Percentiles rank a stretch among this genome's conserved stretches.
Conservation (phyloP, 2,113 vertebrate species). For the Psilopogon haemacephalus region DNA sequence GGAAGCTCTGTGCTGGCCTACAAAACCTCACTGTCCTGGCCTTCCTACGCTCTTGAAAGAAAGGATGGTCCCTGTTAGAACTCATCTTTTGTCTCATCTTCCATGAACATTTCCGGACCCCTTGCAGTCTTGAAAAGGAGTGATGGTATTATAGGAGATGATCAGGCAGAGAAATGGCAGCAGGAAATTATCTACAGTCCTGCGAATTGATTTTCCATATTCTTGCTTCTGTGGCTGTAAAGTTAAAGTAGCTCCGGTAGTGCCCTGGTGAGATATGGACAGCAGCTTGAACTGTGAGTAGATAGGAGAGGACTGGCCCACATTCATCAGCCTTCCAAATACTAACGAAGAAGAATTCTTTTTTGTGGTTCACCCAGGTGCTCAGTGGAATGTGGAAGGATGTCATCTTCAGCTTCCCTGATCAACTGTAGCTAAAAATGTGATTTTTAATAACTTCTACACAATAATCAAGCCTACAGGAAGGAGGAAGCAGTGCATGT, state of each 20-base stretch:
- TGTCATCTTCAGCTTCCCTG: background rate
- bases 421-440: rapidly evolving
- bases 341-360: background rate
- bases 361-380: background rate
- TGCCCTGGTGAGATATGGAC: background rate
- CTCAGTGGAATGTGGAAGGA: background rate
- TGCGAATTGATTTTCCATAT: background rate
- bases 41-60: background rate
- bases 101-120: background rate
- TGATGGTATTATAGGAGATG: rapidly evolving
- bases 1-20: background rate
- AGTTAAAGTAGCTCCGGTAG: background rate
- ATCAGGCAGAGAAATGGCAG: background rate
- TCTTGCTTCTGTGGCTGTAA: background rate
- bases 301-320: background rate
- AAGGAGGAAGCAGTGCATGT: rapidly evolving
- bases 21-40: background rate
- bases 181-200: background rate
- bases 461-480: background rate
- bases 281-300: background rate
- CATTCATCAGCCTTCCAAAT: background rate
- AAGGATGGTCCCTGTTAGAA: background rate
- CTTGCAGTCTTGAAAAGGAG: background rate
- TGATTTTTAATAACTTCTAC: background rate
- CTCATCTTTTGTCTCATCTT: background rate